Evolutionary conservation across 2,113 vertebrate genomes (phyloP), one percentile per base, ranked within the genome.

Genomic region (Ardeotis arabs): DNA sequence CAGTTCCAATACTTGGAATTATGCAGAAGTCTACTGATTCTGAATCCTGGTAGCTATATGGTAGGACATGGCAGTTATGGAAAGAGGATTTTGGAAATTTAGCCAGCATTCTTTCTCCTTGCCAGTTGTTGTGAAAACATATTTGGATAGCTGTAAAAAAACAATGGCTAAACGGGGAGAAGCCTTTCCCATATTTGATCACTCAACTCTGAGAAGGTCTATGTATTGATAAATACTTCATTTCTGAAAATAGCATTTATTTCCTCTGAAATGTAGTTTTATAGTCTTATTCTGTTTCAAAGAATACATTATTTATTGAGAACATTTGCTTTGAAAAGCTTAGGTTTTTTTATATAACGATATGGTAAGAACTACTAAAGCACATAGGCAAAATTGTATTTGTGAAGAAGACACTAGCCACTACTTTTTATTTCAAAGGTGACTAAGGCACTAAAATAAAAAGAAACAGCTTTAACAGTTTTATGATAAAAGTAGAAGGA

Each of bases 1-100:
- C 88, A 97, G 95, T 98, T 98, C 86, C 84, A 90, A 60, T 94
- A 86, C 84, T 68, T 96, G 93, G 91, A 96, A 93, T 93, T 96
- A 87, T 56, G 64, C 55, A 62, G 94, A 93, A 56, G 68, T 55
- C 91, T 93, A 66, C 80, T 41, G 87, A 81, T 92, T 85, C 90
- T 94, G 63, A 86, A 78, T 94, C 73, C 31, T 94, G 67, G 81
- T 97, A 94, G 74, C 89, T 93, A n/a, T 53, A 24, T 85, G 83
- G 93, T 92, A 89, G 77, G 41, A 28, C 31, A 91, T 29, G 28
- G 56, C 35, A 76, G 41, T 72, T 74, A 58, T 4, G n/a, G 59
- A 66, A 73, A 73, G 25, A 75, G 50, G 84, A 58, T 62, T 91
- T 84, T 80, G 49, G 25, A 70, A 91, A 37, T 72, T 41, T 52